Evolutionary conservation across 2,797 vertebrate species (phyloP).

Genomic region (Pipistrellus nathusii): DNA sequence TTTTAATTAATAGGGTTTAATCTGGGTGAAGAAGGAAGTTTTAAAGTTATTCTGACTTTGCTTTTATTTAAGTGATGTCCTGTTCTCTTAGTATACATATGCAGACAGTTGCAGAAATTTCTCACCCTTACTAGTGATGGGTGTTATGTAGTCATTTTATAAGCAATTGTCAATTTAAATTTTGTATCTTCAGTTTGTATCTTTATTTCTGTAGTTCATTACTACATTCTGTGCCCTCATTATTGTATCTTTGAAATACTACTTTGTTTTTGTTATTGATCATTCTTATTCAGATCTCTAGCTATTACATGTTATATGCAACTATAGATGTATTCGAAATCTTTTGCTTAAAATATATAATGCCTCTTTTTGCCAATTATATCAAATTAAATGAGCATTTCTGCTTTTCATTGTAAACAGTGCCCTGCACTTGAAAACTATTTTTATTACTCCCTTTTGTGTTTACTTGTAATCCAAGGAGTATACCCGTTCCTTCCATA

Average conservation of each 20-base stretch:
- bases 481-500: not conserved
- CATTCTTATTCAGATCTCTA: slow-evolving; percentile 7
- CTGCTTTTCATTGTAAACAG: not conserved
- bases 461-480: not conserved
- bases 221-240: not conserved
- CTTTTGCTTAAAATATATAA: slow-evolving; percentile 16
- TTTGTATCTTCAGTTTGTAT: not conserved
- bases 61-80: slow-evolving; percentile 7
- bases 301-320: not conserved
- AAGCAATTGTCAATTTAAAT: not conserved
- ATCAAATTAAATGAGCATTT: not conserved
- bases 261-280: not conserved
- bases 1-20: slow-evolving; percentile 10
- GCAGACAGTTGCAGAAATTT: not conserved
- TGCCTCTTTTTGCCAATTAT: not conserved
- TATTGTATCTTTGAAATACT: slow-evolving; percentile 56
- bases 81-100: not conserved
- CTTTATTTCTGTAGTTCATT: not conserved
- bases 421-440: not conserved
- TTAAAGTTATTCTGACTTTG: slow-evolving; percentile 11
- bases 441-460: not conserved
- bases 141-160: not conserved
- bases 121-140: not conserved
- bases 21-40: not conserved
- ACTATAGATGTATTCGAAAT: not conserved